phyloP scores from a whole-genome alignment of 2,113 vertebrate genomes.

The Petrocephalus microphthalmus region DNA sequence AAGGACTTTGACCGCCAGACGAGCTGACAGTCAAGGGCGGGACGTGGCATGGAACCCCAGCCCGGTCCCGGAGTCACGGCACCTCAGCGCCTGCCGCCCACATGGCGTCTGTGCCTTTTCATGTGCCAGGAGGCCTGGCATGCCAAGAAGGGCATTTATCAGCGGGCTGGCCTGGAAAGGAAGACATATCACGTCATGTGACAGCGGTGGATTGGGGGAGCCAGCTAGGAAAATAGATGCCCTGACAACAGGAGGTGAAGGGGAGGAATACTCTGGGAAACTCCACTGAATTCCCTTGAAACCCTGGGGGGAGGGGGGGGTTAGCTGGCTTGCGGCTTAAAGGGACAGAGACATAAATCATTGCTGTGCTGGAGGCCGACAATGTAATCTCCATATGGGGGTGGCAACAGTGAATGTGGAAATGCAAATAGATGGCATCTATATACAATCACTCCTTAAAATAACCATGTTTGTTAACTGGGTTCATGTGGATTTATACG shows the following conservation, averaged over 20 bases:
- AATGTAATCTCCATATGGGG: neutral
- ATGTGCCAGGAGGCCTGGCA: neutral
- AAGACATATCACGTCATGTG: neutral
- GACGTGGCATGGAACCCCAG: neutral
- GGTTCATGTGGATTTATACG: neutral
- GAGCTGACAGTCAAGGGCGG: neutral
- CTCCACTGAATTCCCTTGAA: conserved; percentile 5
- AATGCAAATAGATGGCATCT: neutral
- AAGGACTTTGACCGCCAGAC: neutral
- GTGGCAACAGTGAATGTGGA: neutral
- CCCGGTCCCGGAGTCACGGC: neutral
- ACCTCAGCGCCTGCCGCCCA: neutral
- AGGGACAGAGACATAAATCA: conserved; percentile 2
- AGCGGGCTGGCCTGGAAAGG: neutral
- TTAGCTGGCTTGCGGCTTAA: neutral
- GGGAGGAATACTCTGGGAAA: neutral
- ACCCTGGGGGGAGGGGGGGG: neutral
- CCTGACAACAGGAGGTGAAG: neutral
- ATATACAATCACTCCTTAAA: neutral
- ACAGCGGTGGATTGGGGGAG: neutral
- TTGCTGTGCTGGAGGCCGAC: neutral
- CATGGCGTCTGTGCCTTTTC: neutral
- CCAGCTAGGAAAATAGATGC: neutral
- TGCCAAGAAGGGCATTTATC: neutral
- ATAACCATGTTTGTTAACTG: neutral